These are phyloP conservation scores for Holothuria scabra DNA, from an alignment of 53 echinoderm and acorn worm species.

Conservation along the genomic window DNA sequence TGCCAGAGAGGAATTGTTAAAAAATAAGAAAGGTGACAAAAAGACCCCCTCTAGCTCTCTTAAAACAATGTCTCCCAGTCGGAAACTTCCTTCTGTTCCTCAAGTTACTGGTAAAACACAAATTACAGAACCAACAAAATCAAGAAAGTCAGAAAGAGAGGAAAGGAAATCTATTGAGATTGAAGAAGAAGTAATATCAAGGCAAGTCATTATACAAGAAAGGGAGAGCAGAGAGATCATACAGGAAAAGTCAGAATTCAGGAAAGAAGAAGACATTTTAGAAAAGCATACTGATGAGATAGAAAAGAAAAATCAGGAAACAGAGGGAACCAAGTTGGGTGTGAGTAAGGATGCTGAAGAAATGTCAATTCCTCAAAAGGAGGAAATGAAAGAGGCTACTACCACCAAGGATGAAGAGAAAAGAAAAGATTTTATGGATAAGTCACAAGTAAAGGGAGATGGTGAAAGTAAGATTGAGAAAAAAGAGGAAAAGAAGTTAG, in stretches of 20 bases:
- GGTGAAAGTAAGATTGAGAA: conserved; percentile 1
- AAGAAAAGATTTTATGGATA: not conserved
- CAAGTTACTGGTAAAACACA: not conserved
- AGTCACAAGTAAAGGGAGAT: not conserved
- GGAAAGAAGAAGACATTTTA: not conserved
- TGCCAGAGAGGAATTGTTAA: no score
- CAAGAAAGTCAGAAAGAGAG: conserved; percentile 7
- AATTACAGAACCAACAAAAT: conserved; percentile 15
- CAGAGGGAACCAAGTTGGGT: not conserved
- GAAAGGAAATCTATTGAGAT: conserved; percentile 39
- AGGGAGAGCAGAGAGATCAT: conserved; percentile 26
- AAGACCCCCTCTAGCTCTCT: not conserved
- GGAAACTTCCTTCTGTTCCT: conserved; percentile 29
- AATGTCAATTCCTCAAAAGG: not conserved
- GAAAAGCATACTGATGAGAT: conserved; percentile 23
- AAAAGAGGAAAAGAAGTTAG: conserved; percentile 12
- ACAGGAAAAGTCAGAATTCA: not conserved
- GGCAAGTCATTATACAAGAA: conserved; percentile 7
- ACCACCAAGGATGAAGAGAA: not conserved
- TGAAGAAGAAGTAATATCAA: conserved; percentile 26
- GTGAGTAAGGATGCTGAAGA: not conserved
- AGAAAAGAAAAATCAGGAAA: conserved; percentile 3
- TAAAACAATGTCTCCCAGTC: conserved; percentile 22
- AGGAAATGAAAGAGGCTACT: not conserved
- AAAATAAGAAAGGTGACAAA: conserved; percentile 17